Evolutionary conservation across 2,113 vertebrate species (phyloP).

Genomic region (Syrrhaptes paradoxus): DNA sequence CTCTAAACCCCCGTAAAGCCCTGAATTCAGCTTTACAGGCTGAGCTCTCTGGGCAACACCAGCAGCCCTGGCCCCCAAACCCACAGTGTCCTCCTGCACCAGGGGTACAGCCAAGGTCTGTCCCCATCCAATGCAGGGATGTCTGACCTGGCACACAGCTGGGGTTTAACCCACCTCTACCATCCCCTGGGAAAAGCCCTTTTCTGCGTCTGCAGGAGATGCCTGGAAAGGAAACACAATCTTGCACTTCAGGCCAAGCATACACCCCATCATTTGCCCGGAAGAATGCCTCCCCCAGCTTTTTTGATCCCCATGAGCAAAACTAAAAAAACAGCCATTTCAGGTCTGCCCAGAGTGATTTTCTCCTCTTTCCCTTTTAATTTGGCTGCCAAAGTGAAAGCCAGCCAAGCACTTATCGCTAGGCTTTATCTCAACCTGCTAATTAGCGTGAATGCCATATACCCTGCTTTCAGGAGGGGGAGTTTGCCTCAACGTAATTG

Average conservation of each 20-base stretch:
- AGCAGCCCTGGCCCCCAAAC: not conserved
- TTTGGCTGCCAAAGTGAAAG: constrained; percentile 48
- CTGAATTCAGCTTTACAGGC: not conserved
- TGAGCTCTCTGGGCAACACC: not conserved
- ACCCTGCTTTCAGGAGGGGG: not conserved
- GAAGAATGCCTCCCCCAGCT: not conserved
- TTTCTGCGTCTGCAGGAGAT: not conserved
- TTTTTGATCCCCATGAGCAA: not conserved
- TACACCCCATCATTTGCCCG: not conserved
- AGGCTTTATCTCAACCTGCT: constrained; percentile 57
- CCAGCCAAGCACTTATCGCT: constrained; percentile 36
- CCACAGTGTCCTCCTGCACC: not conserved
- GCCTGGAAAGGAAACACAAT: not conserved
- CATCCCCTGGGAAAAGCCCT: not conserved
- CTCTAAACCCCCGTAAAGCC: not conserved
- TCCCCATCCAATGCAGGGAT: rapidly evolving
- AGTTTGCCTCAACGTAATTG: constrained; percentile 32
- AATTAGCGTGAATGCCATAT: not conserved
- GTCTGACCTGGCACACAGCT: not conserved
- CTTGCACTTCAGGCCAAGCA: not conserved
- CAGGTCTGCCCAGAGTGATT: constrained; percentile 43
- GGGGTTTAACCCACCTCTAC: not conserved
- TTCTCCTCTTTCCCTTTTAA: constrained; percentile 34
- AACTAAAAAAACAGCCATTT: constrained; percentile 10
- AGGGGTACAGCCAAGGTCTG: not conserved